Conservation (phyloP, 2,888 invertebrate genomes). For the Enchytraeus crypticus region DNA sequence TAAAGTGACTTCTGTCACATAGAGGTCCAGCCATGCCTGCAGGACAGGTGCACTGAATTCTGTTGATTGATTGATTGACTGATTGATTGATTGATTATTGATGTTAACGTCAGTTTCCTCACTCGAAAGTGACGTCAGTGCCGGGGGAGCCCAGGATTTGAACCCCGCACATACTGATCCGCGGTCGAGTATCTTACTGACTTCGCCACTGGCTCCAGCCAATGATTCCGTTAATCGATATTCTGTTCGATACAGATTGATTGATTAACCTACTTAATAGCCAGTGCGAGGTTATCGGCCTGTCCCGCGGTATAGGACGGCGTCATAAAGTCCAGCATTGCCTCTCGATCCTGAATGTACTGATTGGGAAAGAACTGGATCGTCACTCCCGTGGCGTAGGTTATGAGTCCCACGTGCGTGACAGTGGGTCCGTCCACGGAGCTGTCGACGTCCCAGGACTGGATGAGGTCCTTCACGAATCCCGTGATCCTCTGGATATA, state of each 20-base stretch:
- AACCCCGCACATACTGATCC: too few relatives aligned
- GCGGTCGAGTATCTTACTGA: too few relatives aligned
- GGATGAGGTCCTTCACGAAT: constrained; percentile 35
- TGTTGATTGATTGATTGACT: too few relatives aligned
- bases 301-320: constrained; percentile 29
- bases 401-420: constrained; percentile 12
- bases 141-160: too few relatives aligned
- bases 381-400: constrained; percentile 4
- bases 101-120: too few relatives aligned
- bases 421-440: not conserved
- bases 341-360: not conserved
- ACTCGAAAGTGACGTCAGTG: too few relatives aligned
- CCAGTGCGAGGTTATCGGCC: constrained; percentile 35
- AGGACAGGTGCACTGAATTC: constrained; percentile 5
- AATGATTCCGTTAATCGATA: not conserved
- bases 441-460: constrained; percentile 21
- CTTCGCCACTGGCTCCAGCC: too few relatives aligned
- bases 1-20: constrained; percentile 1
- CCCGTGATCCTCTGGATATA: constrained; percentile 37
- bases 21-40: constrained; percentile 8
- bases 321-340: constrained; percentile 4
- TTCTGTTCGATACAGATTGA: not conserved
- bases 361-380: constrained; percentile 8
- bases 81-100: too few relatives aligned
- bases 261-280: constrained; percentile 21